These are phyloP conservation scores for Sitodiplosis mosellana DNA, from an alignment of 1,140 invertebrate species.

Conservation along the genomic window DNA sequence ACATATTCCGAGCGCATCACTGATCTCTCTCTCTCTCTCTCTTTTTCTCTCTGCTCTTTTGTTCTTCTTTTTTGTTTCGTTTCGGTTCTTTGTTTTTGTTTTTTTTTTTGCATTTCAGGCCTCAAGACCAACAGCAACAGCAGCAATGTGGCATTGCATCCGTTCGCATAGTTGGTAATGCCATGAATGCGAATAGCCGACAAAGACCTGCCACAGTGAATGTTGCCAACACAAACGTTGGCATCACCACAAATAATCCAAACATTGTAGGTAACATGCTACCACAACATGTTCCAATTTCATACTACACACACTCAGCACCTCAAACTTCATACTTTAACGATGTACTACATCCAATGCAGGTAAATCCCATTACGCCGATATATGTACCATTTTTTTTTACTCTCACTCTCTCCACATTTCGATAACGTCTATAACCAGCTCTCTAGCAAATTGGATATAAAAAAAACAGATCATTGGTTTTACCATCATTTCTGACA, in stretches of 20 bases:
- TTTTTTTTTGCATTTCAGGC: background rate
- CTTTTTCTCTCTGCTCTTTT: too few relatives aligned
- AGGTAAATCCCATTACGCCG: conserved; percentile 11
- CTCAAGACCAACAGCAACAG: conserved; percentile 6
- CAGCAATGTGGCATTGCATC: conserved; percentile 3
- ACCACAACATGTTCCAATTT: conserved; percentile 1
- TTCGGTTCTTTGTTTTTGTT: too few relatives aligned
- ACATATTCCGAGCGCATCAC: too few relatives aligned
- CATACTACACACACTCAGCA: conserved; percentile 1
- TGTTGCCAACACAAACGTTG: background rate
- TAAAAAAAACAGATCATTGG: too few relatives aligned
- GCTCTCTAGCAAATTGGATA: too few relatives aligned
- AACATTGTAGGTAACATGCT: background rate
- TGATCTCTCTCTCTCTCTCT: too few relatives aligned
- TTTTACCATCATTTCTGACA: too few relatives aligned
- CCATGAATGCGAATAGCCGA: background rate
- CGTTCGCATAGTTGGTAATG: background rate
- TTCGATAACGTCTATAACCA: too few relatives aligned
- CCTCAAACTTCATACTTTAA: conserved; percentile 14
- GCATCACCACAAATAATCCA: background rate
- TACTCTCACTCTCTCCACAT: too few relatives aligned
- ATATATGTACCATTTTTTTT: too few relatives aligned
- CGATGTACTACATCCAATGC: conserved; percentile 19
- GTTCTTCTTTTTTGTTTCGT: too few relatives aligned
- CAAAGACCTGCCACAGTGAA: background rate